Evolutionary conservation across 1,140 invertebrate species (phyloP).

Genomic region (Zophobas atratus): DNA sequence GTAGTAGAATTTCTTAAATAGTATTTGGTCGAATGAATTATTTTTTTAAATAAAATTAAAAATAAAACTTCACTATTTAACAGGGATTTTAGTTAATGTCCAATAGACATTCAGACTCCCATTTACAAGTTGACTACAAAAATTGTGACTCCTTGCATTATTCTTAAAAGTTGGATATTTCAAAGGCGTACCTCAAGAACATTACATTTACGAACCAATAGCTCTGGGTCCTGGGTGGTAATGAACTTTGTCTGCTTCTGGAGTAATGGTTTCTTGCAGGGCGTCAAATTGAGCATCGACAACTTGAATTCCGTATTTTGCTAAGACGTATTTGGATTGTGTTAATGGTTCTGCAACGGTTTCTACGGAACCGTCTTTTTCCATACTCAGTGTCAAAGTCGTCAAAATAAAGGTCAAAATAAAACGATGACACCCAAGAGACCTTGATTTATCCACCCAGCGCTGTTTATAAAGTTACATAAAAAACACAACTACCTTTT

Average conservation of each 20-base stretch:
- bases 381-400: background rate
- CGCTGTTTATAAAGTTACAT: slow-evolving; percentile 54
- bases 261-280: slow-evolving; percentile 4
- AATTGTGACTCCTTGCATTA: too few species aligned
- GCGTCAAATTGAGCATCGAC: slow-evolving; percentile 23
- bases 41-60: too few species aligned
- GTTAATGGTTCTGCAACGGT: slow-evolving; percentile 9
- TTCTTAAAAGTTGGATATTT: background rate
- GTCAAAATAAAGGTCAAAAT: slow-evolving; percentile 20
- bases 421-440: slow-evolving; percentile 10
- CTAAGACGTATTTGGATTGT: slow-evolving; percentile 42
- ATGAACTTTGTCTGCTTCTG: slow-evolving; percentile 20
- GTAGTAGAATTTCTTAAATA: too few species aligned
- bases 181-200: background rate
- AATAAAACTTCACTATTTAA: too few species aligned
- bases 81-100: too few species aligned
- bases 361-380: background rate
- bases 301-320: slow-evolving; percentile 45
- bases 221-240: slow-evolving; percentile 44
- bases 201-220: slow-evolving; percentile 15
- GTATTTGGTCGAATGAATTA: too few species aligned
- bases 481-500: slow-evolving; percentile 55
- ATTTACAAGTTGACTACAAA: too few species aligned
- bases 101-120: too few species aligned
- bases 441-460: slow-evolving; percentile 50